A percentile compares a stretch with the other conserved stretches of the same genome.
Conservation (phyloP, 2,113 vertebrate species). For the Engraulis encrasicolus region DNA sequence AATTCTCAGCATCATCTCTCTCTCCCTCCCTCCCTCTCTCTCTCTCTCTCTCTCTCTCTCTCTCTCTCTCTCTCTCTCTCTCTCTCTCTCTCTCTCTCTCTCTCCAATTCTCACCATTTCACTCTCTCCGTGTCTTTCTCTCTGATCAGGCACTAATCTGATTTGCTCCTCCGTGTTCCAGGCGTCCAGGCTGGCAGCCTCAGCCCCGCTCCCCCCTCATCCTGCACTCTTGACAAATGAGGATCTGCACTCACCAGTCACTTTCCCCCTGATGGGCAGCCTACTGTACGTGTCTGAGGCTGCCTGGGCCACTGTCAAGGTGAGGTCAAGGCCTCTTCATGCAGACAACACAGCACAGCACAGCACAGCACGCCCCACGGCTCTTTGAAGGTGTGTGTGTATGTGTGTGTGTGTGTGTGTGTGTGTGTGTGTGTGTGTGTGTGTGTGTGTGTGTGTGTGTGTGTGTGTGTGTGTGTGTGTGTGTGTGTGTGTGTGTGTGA, state of each 20-base stretch:
- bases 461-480: background rate
- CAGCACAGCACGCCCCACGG: background rate
- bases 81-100: constrained; percentile 27
- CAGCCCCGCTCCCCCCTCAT: background rate
- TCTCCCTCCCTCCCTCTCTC: background rate
- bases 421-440: too few species aligned
- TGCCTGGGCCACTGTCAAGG: background rate
- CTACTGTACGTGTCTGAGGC: background rate
- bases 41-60: background rate
- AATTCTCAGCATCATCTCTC: too few species aligned
- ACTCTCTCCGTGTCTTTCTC: background rate
- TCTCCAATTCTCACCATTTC: background rate
- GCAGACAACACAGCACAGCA: background rate
- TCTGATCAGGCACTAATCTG: constrained; percentile 8
- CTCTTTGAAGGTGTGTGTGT: background rate
- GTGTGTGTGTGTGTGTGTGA: too few species aligned
- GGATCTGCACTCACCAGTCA: background rate
- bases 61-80: too few species aligned
- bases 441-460: background rate
- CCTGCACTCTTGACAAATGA: background rate
- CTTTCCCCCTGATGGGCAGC: background rate
- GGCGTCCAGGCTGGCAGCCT: background rate
- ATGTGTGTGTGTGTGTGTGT: background rate
- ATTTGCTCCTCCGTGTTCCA: background rate
- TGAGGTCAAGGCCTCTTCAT: background rate